These are phyloP conservation scores for Trichogramma dendrolimi DNA, from an alignment of 2,888 invertebrate genomes.

Conservation along the genomic window DNA sequence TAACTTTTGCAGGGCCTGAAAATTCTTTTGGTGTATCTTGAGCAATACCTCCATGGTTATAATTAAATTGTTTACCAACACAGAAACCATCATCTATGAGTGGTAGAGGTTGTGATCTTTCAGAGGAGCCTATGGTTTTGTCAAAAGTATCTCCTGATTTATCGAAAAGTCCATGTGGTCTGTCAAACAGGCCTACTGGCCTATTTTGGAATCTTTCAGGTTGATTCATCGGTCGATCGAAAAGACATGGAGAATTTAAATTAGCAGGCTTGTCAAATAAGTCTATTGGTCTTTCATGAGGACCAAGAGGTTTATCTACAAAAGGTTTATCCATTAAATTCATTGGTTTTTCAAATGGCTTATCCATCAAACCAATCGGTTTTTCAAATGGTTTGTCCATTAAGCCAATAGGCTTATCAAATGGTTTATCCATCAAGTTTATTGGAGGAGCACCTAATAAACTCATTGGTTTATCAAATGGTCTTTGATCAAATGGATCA, in stretches of 20 bases:
- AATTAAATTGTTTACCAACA: conserved; percentile 47
- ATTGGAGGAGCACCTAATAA: no score
- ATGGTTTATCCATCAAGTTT: no score
- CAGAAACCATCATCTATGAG: conserved; percentile 38
- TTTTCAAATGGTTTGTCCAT: no score
- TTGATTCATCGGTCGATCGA: conserved; percentile 20
- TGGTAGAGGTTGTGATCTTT: neutral
- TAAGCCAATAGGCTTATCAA: no score
- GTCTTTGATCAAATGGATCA: neutral
- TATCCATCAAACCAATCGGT: no score
- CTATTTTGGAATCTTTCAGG: conserved; percentile 17
- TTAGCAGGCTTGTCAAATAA: conserved; percentile 5
- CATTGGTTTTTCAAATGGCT: no score
- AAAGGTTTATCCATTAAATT: neutral
- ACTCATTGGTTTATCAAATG: neutral
- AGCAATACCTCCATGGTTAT: conserved; percentile 44
- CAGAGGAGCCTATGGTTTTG: neutral
- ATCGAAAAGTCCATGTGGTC: neutral
- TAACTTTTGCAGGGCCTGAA: conserved; percentile 40
- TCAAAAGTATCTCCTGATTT: neutral
- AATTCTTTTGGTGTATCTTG: conserved; percentile 31
- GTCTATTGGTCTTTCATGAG: conserved; percentile 1
- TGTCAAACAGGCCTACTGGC: conserved; percentile 7
- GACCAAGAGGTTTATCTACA: neutral
- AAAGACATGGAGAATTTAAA: no score